Evolutionary conservation across 2,113 vertebrate species (phyloP).

Genomic region (Sprattus sprattus): DNA sequence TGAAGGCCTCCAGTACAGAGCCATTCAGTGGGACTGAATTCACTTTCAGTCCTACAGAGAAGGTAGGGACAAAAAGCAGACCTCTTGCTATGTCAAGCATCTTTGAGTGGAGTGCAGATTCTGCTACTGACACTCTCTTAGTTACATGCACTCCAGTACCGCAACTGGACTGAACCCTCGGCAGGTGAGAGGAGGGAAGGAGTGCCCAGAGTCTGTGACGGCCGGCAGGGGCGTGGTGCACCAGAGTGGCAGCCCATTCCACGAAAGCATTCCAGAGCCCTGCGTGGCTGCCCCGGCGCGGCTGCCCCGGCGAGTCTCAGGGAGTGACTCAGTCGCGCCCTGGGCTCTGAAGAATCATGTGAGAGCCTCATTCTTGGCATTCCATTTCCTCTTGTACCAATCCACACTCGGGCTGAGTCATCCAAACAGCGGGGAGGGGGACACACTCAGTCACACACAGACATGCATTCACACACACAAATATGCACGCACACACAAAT

Average conservation of each 20-base stretch:
- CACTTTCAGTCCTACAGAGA: not conserved
- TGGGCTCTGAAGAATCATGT: constrained; percentile 14
- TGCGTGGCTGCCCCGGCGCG: not conserved
- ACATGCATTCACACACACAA: not conserved
- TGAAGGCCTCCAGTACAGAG: not conserved
- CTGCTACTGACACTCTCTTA: not conserved
- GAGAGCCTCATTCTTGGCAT: constrained; percentile 53
- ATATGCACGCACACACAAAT: not conserved
- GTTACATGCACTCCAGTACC: not conserved
- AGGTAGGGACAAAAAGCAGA: not conserved
- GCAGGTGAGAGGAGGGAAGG: not conserved
- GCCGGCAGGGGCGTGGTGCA: not conserved
- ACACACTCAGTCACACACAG: not conserved
- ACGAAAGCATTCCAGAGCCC: not conserved
- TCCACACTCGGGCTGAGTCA: constrained; percentile 17
- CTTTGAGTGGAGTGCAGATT: not conserved
- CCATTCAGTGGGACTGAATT: not conserved
- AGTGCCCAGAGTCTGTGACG: not conserved
- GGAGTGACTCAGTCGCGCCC: not conserved
- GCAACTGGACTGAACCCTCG: too few relatives aligned
- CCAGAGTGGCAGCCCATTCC: not conserved
- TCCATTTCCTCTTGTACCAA: constrained; percentile 39
- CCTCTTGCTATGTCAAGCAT: not conserved
- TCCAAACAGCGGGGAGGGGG: constrained; percentile 8
- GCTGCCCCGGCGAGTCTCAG: too few relatives aligned